These are phyloP conservation scores for Oenanthe melanoleuca DNA, from an alignment of 2,113 vertebrate species.

Conservation along the genomic window DNA sequence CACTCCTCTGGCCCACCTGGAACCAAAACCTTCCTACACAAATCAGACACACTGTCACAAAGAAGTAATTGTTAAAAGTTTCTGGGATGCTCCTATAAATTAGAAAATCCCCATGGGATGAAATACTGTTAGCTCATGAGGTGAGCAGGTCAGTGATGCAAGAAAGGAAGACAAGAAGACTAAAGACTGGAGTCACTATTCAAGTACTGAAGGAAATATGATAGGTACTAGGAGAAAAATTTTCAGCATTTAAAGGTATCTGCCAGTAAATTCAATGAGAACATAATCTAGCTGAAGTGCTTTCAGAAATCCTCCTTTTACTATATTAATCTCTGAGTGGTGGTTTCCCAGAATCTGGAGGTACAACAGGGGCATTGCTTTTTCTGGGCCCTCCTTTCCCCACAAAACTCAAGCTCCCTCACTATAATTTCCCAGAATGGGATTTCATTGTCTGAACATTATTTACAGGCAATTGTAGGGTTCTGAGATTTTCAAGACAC, in stretches of 20 bases:
- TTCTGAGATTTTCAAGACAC: background rate
- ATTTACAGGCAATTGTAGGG: background rate
- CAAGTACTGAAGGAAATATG: background rate
- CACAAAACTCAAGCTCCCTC: background rate
- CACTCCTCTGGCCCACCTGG: too few species aligned
- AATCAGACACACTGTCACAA: background rate
- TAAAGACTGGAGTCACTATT: background rate
- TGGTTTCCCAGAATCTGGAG: background rate
- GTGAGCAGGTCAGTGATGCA: background rate
- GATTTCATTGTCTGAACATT: background rate
- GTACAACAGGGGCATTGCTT: accelerated
- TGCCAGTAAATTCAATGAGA: background rate
- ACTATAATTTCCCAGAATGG: background rate
- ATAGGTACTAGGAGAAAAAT: background rate
- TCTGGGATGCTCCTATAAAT: background rate
- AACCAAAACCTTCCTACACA: background rate
- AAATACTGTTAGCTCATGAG: background rate
- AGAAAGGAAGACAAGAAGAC: background rate
- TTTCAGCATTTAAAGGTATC: background rate
- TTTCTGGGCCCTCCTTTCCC: background rate
- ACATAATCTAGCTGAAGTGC: background rate
- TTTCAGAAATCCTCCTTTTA: background rate
- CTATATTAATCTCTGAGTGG: background rate
- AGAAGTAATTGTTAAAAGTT: background rate
- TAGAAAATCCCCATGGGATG: background rate